Percentiles rank a stretch among this genome's conserved stretches.
Conservation (phyloP, 2,113 vertebrate genomes). For the Microcebus jonahi region DNA sequence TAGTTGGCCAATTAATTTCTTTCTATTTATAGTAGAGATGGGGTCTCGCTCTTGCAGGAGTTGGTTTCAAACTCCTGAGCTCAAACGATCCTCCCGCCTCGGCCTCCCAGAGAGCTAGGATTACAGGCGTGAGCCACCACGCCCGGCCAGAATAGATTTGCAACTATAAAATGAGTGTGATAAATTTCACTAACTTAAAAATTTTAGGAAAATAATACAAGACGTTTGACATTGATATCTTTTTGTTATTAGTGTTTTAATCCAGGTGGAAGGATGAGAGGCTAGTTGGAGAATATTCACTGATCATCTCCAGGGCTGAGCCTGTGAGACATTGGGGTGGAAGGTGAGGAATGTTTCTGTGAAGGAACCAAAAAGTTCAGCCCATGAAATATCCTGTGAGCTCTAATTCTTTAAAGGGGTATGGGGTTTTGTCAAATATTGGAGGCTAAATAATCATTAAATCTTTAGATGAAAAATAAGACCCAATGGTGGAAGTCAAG, state of each 20-base stretch:
- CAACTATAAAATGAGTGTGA: constrained; percentile 29
- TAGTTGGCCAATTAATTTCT: too few species aligned
- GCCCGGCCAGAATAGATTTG: neutral
- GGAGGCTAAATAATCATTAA: neutral
- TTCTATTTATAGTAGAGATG: too few species aligned
- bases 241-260: constrained; percentile 40
- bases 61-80: too few species aligned
- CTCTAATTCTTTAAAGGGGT: neutral
- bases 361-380: neutral
- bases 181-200: constrained; percentile 28
- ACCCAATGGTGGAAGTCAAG: neutral
- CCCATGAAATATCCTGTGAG: neutral
- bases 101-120: too few species aligned
- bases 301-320: neutral
- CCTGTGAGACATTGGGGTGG: too few species aligned
- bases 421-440: neutral
- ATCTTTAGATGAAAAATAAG: neutral
- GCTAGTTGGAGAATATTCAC: neutral
- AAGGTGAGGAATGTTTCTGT: neutral
- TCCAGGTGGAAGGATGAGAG: neutral
- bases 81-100: too few species aligned
- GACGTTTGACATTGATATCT: neutral
- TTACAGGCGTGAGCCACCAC: too few species aligned
- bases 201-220: constrained; percentile 46
- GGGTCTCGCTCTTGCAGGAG: too few species aligned